Evolutionary conservation across 2,888 invertebrate species (phyloP).

Genomic region (Amphiduros pacificus): DNA sequence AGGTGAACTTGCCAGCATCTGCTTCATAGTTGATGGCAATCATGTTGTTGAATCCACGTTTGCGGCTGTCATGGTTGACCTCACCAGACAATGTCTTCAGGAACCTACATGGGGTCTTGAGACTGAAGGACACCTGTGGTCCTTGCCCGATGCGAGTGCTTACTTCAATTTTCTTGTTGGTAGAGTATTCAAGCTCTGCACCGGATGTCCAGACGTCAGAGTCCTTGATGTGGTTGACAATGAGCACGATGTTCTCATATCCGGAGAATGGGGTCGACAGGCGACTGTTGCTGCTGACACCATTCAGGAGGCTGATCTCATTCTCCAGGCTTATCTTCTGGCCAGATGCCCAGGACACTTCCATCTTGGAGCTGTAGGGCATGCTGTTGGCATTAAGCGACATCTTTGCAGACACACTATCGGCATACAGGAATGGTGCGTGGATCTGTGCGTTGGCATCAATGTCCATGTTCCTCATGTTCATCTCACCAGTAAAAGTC

Average conservation of each 20-base stretch:
- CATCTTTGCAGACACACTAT: no score
- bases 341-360: not conserved
- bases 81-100: no score
- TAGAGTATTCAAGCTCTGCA: not conserved
- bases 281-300: not conserved
- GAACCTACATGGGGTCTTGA: no score
- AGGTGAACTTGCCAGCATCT: no score
- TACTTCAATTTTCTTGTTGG: not conserved
- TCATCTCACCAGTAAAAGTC: not conserved
- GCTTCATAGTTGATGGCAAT: no score
- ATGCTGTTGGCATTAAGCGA: not conserved
- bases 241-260: not conserved
- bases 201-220: not conserved
- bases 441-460: not conserved
- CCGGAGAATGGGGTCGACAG: constrained; percentile 7
- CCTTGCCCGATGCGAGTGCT: no score
- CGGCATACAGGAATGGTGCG: not conserved
- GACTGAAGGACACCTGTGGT: no score
- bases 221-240: constrained; percentile 10
- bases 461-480: not conserved
- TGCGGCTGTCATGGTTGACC: no score
- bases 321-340: no score
- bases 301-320: no score
- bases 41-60: no score
- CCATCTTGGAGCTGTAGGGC: not conserved